Evolutionary conservation across 2,888 invertebrate species (phyloP).

Genomic region (Tupiocoris notatus): DNA sequence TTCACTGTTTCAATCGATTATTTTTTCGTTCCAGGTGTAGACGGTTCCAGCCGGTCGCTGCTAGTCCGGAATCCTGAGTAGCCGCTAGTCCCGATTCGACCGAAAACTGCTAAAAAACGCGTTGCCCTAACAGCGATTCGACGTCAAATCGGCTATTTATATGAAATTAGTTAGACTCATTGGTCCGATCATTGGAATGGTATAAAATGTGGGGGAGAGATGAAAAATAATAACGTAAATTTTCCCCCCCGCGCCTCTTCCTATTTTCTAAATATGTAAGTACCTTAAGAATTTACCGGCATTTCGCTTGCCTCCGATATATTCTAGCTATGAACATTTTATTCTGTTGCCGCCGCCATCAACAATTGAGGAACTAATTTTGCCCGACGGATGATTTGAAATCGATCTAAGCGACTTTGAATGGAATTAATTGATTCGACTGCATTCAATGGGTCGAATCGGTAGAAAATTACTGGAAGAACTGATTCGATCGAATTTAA

Average conservation of each 20-base stretch:
- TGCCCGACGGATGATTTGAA: too few species aligned
- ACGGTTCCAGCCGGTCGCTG: conserved; percentile 51
- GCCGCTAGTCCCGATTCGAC: conserved; percentile 19
- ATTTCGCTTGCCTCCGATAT: background rate
- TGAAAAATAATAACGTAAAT: background rate
- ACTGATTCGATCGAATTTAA: too few species aligned
- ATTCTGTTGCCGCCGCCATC: background rate
- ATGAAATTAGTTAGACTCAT: conserved; percentile 4
- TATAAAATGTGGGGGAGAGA: too few species aligned
- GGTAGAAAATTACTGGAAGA: too few species aligned
- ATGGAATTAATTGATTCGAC: too few species aligned
- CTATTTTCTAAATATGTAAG: conserved; percentile 20
- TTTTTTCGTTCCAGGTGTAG: conserved; percentile 49
- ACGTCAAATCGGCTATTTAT: background rate
- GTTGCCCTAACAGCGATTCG: too few species aligned
- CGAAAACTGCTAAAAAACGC: background rate
- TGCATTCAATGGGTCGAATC: too few species aligned
- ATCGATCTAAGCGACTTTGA: too few species aligned
- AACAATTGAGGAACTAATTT: too few species aligned
- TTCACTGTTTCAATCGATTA: background rate
- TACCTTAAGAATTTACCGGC: conserved; percentile 25
- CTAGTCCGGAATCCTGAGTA: conserved; percentile 36
- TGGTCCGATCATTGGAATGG: too few species aligned
- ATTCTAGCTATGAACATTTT: background rate
- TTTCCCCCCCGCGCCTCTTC: conserved; percentile 36